A percentile compares a stretch with the other conserved stretches of the same genome.
These are phyloP conservation scores for Silurus meridionalis DNA, from an alignment of 2,113 vertebrate species.

Conservation along the genomic window DNA sequence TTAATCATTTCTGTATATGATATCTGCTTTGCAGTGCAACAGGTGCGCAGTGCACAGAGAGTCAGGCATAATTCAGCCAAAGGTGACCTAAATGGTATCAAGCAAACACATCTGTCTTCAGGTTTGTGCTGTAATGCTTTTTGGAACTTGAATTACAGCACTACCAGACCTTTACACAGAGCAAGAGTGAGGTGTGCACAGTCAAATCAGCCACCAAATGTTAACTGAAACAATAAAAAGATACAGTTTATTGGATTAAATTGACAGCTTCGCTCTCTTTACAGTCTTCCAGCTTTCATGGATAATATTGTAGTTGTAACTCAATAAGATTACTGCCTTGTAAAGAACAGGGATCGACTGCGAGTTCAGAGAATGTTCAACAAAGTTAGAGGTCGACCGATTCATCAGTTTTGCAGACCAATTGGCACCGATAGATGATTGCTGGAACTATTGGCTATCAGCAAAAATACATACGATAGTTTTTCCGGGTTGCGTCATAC, in stretches of 20 bases:
- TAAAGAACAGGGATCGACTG: too few species aligned
- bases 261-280: neutral
- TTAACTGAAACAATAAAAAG: neutral
- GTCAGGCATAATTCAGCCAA: slow-evolving; percentile 18
- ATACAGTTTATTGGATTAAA: neutral
- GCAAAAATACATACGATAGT: too few species aligned
- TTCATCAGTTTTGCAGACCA: too few species aligned
- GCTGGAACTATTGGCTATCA: too few species aligned
- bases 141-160: slow-evolving; percentile 32
- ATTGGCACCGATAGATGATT: too few species aligned
- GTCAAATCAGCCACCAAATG: neutral
- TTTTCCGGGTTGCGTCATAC: too few species aligned
- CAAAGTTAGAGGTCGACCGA: too few species aligned
- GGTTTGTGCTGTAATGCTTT: slow-evolving; percentile 30
- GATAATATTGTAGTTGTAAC: neutral
- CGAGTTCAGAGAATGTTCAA: too few species aligned
- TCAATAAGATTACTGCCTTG: neutral
- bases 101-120: slow-evolving; percentile 35
- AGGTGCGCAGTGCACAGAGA: slow-evolving; percentile 34
- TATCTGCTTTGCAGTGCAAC: slow-evolving; percentile 36
- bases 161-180: neutral
- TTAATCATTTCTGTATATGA: neutral
- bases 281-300: neutral
- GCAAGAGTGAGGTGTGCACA: neutral
- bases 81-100: slow-evolving; percentile 23